Evolutionary conservation across 2,113 vertebrate species (phyloP), one percentile per base, ranked within the genome.

Genomic region (Meleagris gallopavo): DNA sequence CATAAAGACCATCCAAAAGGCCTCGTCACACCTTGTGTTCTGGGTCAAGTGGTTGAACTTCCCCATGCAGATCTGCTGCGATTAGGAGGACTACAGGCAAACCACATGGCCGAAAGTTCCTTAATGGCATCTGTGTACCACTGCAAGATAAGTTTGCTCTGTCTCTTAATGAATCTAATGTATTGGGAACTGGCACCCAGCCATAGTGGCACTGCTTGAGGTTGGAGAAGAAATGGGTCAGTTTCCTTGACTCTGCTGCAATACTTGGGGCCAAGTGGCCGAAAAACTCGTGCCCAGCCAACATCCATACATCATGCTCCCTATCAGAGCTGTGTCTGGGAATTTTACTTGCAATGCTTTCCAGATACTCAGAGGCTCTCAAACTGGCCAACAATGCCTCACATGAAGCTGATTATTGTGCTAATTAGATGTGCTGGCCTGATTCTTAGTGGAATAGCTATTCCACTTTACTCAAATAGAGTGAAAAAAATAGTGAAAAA

Each of bases 1-100:
- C 72, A 91, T 65, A 62, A 94, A 77, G 67, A 64, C 15, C 27
- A 45, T 30, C 38, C 66, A 94, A 96, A 95, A 87, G 34, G 60
- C 41, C 64, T 77, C 54, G 38, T 46, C 45, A 70, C 6, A 79
- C n/a, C n/a, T 38, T 22, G 14, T 0, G 0, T 16, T 80, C 67
- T 60, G 71, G n/a, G 11, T 85, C 17, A 13, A 54, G 75, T 61
- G 64, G 79, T 24, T 3, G 2, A 83, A 86, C 25, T 62, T 55
- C 22, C 30, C 74, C 54, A 6, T 11, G n/a, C 11, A 73, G 71
- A 66, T 32, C 62, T 76, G 29, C 46, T 25, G 34, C 0, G 3
- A 45, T 69, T 79, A 65, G 36, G 87, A 87, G 87, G 70, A 67
- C 30, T 46, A 60, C 27, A 66, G 81, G 11, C 9, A 54, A 90